Percentiles rank a stretch among this genome's conserved stretches.
These are phyloP conservation scores for Ophion slaviceki DNA, from an alignment of 2,888 invertebrate genomes.

Conservation along the genomic window DNA sequence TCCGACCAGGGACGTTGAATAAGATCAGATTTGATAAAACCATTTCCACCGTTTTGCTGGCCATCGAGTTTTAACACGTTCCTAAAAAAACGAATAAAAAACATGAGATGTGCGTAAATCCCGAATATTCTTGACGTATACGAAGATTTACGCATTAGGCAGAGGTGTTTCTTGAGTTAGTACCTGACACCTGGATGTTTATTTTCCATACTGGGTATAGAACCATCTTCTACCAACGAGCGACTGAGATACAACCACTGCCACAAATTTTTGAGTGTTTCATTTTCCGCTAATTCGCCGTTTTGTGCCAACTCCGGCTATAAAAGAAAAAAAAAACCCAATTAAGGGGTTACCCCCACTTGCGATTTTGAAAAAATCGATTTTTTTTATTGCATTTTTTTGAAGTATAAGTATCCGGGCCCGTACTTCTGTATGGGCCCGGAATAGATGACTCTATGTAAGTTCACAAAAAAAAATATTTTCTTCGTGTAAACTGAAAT, in stretches of 20 bases:
- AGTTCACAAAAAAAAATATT: too few species aligned
- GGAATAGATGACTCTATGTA: too few species aligned
- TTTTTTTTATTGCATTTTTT: too few species aligned
- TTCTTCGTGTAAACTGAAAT: too few species aligned
- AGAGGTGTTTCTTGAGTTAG: neutral
- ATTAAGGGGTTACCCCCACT: too few species aligned
- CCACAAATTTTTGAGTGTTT: slow-evolving; percentile 92
- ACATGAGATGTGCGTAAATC: neutral
- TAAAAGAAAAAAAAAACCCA: slow-evolving; percentile 71
- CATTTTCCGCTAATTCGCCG: slow-evolving; percentile 91
- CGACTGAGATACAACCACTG: slow-evolving; percentile 91
- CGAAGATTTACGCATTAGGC: neutral
- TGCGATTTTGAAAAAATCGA: too few species aligned
- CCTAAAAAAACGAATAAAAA: slow-evolving; percentile 70
- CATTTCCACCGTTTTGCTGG: slow-evolving; percentile 81
- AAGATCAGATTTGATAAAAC: slow-evolving; percentile 86
- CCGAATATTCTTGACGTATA: neutral
- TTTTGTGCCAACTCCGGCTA: slow-evolving; percentile 91
- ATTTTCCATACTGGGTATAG: slow-evolving; percentile 85
- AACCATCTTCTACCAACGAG: slow-evolving; percentile 88
- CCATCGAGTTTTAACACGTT: slow-evolving; percentile 85
- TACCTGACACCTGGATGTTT: slow-evolving; percentile 87
- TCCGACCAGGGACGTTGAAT: slow-evolving; percentile 88
- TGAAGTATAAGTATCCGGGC: too few species aligned
- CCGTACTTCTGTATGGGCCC: too few species aligned